Evolutionary conservation across 92 coral and sea anemone species (phyloP), one percentile per base, ranked within the genome.

Genomic region (Plumapathes pennacea): DNA sequence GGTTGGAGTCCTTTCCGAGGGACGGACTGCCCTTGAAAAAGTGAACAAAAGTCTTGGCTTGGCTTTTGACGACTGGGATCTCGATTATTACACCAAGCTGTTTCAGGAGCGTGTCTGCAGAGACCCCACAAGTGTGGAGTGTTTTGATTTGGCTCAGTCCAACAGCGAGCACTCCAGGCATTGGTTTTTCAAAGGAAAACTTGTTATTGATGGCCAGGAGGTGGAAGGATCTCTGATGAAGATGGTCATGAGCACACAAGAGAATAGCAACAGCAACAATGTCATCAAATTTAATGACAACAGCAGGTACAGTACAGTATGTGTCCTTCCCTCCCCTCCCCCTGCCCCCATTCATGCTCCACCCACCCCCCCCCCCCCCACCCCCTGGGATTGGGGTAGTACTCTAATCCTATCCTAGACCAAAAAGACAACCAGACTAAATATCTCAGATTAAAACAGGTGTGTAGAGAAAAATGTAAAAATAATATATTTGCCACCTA

Each of bases 91-190:
- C 76, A 79, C 96, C 5, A 60, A 80, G 19, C 60, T 91, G 43
- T 91, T 91, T 44, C 74, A 71, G 25, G 95, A 88, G 53, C 74
- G 69, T 14, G 91, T 91, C 10, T 72, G 85, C 29, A 74, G 97
- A 46, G 88, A 91, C 46, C 97, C 97, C 2, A 87, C 97, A 12
- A 91, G 90, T 64, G 97, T 91, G 3, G 97, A 91, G 61, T 91
- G 97, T 62, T 91, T 91, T 84, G 97, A 91, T 72, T 54, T 91
- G 54, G 97, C 97, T 2, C 97, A 91, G 75, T 87, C 96, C 1
- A 91, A 91, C 77, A 91, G 97, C 26, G 97, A 91, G 54, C 97
- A 91, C 40, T 91, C 96, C 1, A 80, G 97, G 51, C 97, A 91
- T 60, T 91, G 97, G 97, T 91, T 91, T 71, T 91, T 91, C 65